phyloP scores from a whole-genome alignment of 2,888 invertebrate species.

The Clistopyga incitator region DNA sequence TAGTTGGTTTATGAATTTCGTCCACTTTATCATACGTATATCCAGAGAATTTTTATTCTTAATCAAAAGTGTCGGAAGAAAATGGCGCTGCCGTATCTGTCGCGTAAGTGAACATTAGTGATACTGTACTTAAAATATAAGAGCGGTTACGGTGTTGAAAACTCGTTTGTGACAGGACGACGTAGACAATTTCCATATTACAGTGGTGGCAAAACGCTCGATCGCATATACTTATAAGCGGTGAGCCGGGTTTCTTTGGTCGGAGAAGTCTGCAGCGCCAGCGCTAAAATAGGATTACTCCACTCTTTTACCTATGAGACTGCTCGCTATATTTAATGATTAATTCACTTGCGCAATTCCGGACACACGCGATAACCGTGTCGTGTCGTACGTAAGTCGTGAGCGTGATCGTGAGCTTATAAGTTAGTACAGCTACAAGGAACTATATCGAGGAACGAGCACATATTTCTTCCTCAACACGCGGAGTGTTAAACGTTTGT shows the following conservation, averaged over 20 bases:
- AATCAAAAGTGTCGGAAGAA: slow-evolving; percentile 28
- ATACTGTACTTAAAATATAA: slow-evolving; percentile 38
- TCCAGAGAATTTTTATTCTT: no score
- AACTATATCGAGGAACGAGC: slow-evolving; percentile 31
- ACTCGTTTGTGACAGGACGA: slow-evolving; percentile 32
- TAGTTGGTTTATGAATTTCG: no score
- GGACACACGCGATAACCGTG: slow-evolving; percentile 53
- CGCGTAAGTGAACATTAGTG: slow-evolving; percentile 45
- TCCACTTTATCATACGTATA: no score
- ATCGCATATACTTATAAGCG: neutral
- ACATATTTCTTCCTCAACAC: slow-evolving; percentile 46
- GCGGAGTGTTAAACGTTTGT: slow-evolving; percentile 15
- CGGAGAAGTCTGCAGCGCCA: neutral
- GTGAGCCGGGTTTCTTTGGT: slow-evolving; percentile 1
- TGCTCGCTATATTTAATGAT: slow-evolving; percentile 53
- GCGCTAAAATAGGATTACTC: slow-evolving; percentile 24
- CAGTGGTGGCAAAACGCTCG: neutral
- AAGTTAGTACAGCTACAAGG: slow-evolving; percentile 14
- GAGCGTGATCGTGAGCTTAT: slow-evolving; percentile 17
- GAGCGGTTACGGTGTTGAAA: slow-evolving; percentile 28
- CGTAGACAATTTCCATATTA: slow-evolving; percentile 39
- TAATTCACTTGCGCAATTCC: slow-evolving; percentile 63
- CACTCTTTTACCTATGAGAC: slow-evolving; percentile 22
- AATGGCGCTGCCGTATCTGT: slow-evolving; percentile 16
- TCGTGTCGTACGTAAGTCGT: slow-evolving; percentile 24